A percentile compares a stretch with the other conserved stretches of the same genome.
These are phyloP conservation scores for Stegodyphus dumicola DNA, from an alignment of 1,140 invertebrate species.

Conservation along the genomic window DNA sequence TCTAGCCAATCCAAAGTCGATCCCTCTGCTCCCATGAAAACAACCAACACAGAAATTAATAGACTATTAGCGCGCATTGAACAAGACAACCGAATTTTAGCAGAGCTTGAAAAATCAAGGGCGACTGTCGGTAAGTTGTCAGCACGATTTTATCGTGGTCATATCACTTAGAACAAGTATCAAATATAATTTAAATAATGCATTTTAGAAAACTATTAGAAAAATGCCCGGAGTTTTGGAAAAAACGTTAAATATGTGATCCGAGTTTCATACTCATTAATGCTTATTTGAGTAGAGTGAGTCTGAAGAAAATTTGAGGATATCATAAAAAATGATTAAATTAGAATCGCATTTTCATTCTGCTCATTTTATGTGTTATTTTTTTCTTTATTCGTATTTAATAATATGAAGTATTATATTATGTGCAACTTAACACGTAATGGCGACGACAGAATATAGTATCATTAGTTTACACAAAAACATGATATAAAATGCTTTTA, in stretches of 20 bases:
- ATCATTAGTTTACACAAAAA: too few relatives aligned
- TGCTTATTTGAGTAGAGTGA: too few relatives aligned
- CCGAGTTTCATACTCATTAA: too few relatives aligned
- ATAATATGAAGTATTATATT: too few relatives aligned
- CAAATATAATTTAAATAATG: neutral
- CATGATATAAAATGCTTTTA: too few relatives aligned
- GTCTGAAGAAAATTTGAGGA: too few relatives aligned
- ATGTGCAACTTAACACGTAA: too few relatives aligned
- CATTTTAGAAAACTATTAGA: neutral
- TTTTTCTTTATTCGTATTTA: neutral
- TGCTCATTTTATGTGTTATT: neutral
- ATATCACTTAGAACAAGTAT: neutral
- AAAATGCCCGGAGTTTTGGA: neutral
- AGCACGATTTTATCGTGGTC: neutral
- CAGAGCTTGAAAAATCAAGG: constrained; percentile 82
- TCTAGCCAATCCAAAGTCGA: constrained; percentile 42
- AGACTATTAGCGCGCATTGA: constrained; percentile 70
- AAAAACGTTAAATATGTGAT: neutral
- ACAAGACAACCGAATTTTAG: constrained; percentile 85
- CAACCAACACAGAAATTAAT: constrained; percentile 53
- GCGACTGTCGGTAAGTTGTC: constrained; percentile 52
- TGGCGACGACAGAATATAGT: too few relatives aligned
- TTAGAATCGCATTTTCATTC: neutral
- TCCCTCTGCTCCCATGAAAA: constrained; percentile 13
- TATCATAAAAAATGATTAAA: too few relatives aligned